These are phyloP conservation scores for Tiaroga cobitis DNA, from an alignment of 2,797 vertebrate species.

Conservation along the genomic window DNA sequence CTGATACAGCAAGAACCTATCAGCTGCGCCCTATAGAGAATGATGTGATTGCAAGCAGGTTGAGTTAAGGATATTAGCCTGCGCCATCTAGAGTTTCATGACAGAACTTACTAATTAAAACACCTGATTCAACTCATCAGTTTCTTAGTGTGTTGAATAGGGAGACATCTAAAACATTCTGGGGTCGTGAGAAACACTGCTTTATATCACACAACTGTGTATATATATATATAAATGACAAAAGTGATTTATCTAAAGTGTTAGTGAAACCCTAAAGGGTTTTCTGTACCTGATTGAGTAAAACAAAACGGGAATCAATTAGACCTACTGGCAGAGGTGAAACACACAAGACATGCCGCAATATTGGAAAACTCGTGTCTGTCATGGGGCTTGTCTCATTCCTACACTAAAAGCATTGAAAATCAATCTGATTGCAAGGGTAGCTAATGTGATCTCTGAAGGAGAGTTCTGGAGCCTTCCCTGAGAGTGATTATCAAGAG, in stretches of 20 bases:
- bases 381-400: conserved; percentile 35
- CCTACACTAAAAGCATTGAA: conserved; percentile 50
- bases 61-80: not conserved
- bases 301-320: conserved; percentile 53
- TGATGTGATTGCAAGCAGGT: not conserved
- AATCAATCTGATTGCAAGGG: conserved; percentile 62
- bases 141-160: not conserved
- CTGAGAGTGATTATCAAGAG: conserved; percentile 50
- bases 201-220: not conserved
- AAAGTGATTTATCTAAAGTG: not conserved
- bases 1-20: not conserved
- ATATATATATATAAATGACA: not conserved
- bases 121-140: not conserved
- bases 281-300: conserved; percentile 54
- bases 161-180: not conserved
- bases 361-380: conserved; percentile 28
- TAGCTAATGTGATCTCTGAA: conserved; percentile 40
- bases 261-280: conserved; percentile 17
- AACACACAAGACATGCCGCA: conserved; percentile 37
- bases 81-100: not conserved
- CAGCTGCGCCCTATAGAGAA: not conserved
- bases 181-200: not conserved
- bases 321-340: conserved; percentile 41
- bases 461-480: conserved; percentile 40
- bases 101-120: not conserved